phyloP scores from a whole-genome alignment of 1,140 invertebrate genomes.

The Philopotamus ludificatus region DNA sequence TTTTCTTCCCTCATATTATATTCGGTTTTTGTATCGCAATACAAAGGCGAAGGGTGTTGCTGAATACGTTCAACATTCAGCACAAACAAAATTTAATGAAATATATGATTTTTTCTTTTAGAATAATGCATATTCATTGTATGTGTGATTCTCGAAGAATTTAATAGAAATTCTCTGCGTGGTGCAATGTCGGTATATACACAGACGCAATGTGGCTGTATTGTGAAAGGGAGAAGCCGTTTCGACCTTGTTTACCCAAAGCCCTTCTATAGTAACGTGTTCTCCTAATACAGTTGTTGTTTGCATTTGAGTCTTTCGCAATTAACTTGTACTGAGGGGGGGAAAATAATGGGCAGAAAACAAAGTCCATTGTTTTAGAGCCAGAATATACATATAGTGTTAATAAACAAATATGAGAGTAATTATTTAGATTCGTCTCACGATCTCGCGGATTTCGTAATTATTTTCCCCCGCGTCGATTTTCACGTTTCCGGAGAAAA shows the following conservation, averaged over 20 bases:
- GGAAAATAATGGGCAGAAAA: conserved; percentile 2
- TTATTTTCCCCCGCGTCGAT: conserved; percentile 26
- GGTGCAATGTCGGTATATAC: no score
- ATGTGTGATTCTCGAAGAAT: no score
- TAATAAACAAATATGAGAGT: not conserved
- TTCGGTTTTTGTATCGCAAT: conserved; percentile 6
- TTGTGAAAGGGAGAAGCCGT: conserved; percentile 7
- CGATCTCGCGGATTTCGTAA: not conserved
- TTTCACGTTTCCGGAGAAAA: conserved; percentile 11
- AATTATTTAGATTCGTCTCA: not conserved
- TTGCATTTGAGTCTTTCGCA: conserved; percentile 31
- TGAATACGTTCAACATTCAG: not conserved
- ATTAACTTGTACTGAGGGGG: conserved; percentile 12
- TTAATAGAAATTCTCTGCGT: no score
- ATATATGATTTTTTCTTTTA: not conserved
- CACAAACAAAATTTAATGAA: not conserved
- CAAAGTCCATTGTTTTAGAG: not conserved
- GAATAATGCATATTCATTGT: conserved; percentile 1
- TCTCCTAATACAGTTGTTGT: conserved; percentile 41
- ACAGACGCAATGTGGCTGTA: not conserved
- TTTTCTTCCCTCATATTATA: conserved; percentile 44
- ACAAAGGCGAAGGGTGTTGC: not conserved
- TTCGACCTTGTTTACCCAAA: conserved; percentile 34
- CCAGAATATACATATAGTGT: not conserved
- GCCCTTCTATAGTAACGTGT: conserved; percentile 34